Conservation (phyloP, 2,888 invertebrate species). For the Cephus rjabovi region DNA sequence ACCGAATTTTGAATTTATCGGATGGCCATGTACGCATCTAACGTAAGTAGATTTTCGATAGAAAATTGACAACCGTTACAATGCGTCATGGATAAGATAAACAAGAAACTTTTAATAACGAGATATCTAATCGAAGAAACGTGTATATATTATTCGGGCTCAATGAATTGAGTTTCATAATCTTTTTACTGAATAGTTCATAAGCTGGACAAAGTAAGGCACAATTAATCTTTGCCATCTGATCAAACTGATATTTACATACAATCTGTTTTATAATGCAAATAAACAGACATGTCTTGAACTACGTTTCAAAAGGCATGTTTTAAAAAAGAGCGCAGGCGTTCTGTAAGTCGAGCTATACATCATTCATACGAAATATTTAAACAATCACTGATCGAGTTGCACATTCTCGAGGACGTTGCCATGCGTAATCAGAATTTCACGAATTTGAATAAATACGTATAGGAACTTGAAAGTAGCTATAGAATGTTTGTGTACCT, state of each 20-base stretch:
- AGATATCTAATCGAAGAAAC: conserved; percentile 8
- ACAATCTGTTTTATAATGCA: background rate
- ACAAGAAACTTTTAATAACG: conserved; percentile 6
- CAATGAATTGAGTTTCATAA: background rate
- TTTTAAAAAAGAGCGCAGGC: background rate
- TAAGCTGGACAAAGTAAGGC: background rate
- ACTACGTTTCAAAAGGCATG: background rate
- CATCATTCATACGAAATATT: background rate
- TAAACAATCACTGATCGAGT: background rate
- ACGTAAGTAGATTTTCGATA: background rate
- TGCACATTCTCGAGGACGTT: background rate
- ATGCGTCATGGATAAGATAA: background rate
- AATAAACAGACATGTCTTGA: background rate
- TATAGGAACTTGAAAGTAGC: background rate
- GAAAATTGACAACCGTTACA: background rate
- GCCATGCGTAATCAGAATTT: background rate
- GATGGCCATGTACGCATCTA: background rate
- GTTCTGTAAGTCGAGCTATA: background rate
- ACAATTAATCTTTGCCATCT: background rate
- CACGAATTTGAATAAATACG: background rate
- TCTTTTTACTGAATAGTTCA: background rate
- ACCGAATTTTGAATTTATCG: background rate
- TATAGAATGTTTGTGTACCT: background rate
- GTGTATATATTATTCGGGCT: background rate
- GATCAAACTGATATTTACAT: background rate